A percentile compares a stretch with the other conserved stretches of the same genome.
Evolutionary conservation across 2,888 invertebrate species (phyloP).

Genomic region (Chloroclysta siterata): DNA sequence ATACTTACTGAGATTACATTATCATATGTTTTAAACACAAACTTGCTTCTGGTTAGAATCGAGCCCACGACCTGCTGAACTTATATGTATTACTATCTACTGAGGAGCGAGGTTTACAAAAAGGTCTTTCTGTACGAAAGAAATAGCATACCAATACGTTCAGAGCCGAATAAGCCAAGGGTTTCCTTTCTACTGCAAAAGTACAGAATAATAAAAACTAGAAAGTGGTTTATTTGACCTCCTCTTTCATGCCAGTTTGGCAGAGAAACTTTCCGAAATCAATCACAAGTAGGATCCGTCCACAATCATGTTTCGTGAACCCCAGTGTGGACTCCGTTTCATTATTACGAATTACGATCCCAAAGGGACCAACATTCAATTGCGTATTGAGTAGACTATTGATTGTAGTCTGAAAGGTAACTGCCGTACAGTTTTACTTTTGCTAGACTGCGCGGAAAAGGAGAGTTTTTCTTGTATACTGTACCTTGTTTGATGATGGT

Average conservation of each 20-base stretch:
- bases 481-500: too few species aligned
- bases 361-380: slow-evolving; percentile 32
- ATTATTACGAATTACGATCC: slow-evolving; percentile 26
- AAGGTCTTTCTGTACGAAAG: background rate
- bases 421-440: slow-evolving; percentile 18
- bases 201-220: background rate
- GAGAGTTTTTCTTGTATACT: slow-evolving; percentile 1
- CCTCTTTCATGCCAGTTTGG: background rate
- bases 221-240: background rate
- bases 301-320: slow-evolving; percentile 25
- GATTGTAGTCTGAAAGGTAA: slow-evolving; percentile 24
- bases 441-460: slow-evolving; percentile 37
- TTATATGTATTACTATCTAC: too few species aligned
- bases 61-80: too few species aligned
- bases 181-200: background rate
- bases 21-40: too few species aligned
- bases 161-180: background rate
- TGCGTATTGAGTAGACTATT: slow-evolving; percentile 23
- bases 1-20: too few species aligned
- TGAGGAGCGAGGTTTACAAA: background rate
- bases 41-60: too few species aligned
- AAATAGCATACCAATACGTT: background rate
- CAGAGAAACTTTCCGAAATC: slow-evolving; percentile 16
- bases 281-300: slow-evolving; percentile 19
- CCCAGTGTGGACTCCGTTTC: slow-evolving; percentile 26